Conservation (phyloP, 2,113 vertebrate genomes). For the Macroglossus sobrinus region DNA sequence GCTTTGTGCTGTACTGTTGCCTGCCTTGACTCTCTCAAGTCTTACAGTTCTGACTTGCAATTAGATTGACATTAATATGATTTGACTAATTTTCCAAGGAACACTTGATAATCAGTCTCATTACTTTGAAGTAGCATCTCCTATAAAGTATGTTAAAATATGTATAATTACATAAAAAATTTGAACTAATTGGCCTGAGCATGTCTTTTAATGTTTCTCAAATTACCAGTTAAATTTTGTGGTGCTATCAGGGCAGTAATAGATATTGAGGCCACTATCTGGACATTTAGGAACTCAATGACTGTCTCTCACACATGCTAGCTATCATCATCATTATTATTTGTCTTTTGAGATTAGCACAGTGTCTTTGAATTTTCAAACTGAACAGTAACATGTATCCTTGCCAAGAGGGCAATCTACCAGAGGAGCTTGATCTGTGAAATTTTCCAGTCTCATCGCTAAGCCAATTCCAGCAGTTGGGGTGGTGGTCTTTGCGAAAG, state of each 20-base stretch:
- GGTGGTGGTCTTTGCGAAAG: background rate
- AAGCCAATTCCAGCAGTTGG: background rate
- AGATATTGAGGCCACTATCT: background rate
- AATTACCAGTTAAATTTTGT: background rate
- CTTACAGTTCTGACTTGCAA: slow-evolving; percentile 25
- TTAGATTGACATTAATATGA: slow-evolving; percentile 1
- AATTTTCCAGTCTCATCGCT: background rate
- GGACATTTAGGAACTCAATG: background rate
- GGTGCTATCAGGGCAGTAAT: background rate
- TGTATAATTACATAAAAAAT: background rate
- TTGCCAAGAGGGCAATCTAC: background rate
- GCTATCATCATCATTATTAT: background rate
- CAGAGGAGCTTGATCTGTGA: background rate
- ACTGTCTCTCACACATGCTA: background rate
- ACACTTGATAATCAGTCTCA: background rate
- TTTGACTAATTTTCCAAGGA: background rate
- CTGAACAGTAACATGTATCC: background rate
- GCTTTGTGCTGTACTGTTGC: background rate
- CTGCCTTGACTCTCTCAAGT: background rate
- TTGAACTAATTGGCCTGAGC: background rate
- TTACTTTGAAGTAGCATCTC: background rate
- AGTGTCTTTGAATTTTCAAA: background rate
- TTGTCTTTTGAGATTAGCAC: background rate
- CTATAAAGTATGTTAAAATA: background rate
- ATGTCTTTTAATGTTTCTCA: background rate